Base-by-base conservation (phyloP, 2,888 invertebrate species). In the Eupithecia dodoneata region DNA sequence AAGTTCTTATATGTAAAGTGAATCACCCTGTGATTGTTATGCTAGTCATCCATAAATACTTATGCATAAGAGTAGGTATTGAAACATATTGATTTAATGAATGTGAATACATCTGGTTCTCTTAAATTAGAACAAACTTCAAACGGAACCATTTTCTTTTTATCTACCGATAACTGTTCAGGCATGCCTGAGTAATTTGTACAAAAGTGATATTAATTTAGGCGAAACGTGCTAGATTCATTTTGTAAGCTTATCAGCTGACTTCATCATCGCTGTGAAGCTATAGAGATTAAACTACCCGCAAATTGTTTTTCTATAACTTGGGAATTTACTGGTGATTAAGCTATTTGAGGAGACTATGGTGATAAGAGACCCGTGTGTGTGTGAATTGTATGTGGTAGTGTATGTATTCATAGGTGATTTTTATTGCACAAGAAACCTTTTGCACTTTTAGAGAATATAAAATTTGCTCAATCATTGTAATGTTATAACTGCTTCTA, bases 131-230 rank as follows among this genome's bases (percentile, higher is more conserved):
- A 85, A 30, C 30, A 30, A 30, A 81, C 79, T 85, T 83, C 76
- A 79, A 79, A 78, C 77, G 80, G 83, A 80, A 83, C 83, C 77
- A 80, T 84, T 84, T 85, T 82, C 78, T 83, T 84, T 80, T 80
- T 85, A 82, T 82, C 77, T 84, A 79, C 73, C 75, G 76, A 76
- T 80, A 81, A 78, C 80, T 82, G 78, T 84, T 81, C 78, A 77
- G 83, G 84, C 80, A 78, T 80, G 80, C 84, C 83, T 79, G 78
- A 82, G 80, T 86, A 83, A 86, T 87, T 89, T 88, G 85, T 92
- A 92, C 90, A 90, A 92, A 94, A 93, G 94, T 94, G 94, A 95
- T 95, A 94, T 93, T 94, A 94, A 93, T 92, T 93, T 94, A 94
- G 93, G 94, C 90, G 87, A 89, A 90, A 90, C 87, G 83, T 86